A percentile compares a stretch with the other conserved stretches of the same genome.
phyloP scores from a whole-genome alignment of 2,888 invertebrate genomes.

The Pammene fasciana region DNA sequence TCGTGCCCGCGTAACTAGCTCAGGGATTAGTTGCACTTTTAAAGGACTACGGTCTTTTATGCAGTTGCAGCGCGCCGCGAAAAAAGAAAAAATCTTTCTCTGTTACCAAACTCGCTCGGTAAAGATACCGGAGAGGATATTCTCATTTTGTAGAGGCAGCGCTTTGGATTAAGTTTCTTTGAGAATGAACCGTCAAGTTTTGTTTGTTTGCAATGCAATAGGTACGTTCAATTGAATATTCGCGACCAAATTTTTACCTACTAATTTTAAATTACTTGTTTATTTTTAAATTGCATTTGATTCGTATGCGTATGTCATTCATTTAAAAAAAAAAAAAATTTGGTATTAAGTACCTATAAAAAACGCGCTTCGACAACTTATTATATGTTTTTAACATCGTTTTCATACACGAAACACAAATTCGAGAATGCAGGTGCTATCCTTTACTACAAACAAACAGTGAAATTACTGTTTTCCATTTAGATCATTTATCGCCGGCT shows the following conservation, averaged over 20 bases:
- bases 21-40: conserved; percentile 13
- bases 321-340: too few species aligned
- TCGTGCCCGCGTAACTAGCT: too few species aligned
- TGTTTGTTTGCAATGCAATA: not conserved
- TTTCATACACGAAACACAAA: too few species aligned
- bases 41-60: conserved; percentile 22
- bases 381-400: too few species aligned
- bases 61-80: conserved; percentile 2
- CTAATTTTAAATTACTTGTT: too few species aligned
- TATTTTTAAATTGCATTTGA: too few species aligned
- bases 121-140: conserved; percentile 19
- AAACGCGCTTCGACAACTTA: too few species aligned
- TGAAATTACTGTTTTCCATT: not conserved
- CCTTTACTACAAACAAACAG: not conserved
- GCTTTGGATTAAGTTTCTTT: conserved; percentile 17
- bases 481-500: not conserved
- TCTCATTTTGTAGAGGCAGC: conserved; percentile 32
- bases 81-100: conserved; percentile 24
- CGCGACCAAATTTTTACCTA: too few species aligned
- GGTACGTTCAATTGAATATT: not conserved
- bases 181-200: not conserved
- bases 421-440: too few species aligned
- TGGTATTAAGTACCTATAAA: too few species aligned
- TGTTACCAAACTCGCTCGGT: conserved; percentile 17
- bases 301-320: too few species aligned